Evolutionary conservation across 2,888 invertebrate genomes (phyloP).

Genomic region (Aphidoletes aphidimyza): DNA sequence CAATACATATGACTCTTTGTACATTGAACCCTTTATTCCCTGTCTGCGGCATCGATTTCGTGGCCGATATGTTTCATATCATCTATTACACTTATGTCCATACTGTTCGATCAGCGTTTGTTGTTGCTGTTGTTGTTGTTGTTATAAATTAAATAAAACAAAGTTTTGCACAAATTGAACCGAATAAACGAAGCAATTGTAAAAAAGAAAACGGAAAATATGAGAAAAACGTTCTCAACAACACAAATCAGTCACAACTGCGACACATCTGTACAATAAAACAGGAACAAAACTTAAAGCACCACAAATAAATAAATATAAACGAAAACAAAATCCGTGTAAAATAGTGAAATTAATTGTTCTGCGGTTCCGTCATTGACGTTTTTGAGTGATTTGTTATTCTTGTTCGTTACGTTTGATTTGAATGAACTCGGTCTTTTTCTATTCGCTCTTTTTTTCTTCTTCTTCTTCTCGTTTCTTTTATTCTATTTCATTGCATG

Average conservation of each 20-base stretch:
- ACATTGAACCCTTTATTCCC: constrained; percentile 32
- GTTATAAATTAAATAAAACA: no score
- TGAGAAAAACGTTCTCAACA: no score
- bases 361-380: neutral
- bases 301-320: neutral
- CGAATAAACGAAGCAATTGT: no score
- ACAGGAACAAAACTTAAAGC: neutral
- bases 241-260: neutral
- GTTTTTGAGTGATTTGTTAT: constrained; percentile 17
- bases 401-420: constrained; percentile 9
- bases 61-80: no score
- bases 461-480: neutral
- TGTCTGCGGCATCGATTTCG: neutral
- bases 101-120: no score
- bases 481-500: no score
- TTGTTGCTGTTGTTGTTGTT: no score
- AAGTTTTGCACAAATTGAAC: no score
- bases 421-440: neutral
- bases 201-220: no score
- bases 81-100: no score
- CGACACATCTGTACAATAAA: neutral
- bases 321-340: neutral
- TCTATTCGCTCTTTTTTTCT: neutral
- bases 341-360: neutral
- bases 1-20: neutral